Evolutionary conservation across 2,888 invertebrate species (phyloP).

Genomic region (Bursaphelenchus okinawaensis): DNA sequence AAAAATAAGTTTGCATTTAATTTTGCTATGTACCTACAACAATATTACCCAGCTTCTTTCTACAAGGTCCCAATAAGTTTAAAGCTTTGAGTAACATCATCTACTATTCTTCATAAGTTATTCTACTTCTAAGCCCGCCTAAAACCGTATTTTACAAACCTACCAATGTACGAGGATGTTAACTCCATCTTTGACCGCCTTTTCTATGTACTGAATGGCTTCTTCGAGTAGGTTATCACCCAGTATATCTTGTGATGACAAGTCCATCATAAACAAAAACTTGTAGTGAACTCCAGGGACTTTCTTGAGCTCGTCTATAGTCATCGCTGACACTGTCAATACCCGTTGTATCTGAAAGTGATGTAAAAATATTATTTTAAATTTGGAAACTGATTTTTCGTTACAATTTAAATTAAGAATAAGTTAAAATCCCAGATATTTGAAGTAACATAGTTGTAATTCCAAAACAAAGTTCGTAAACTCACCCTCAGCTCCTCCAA

Average conservation of each 20-base stretch:
- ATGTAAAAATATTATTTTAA: not conserved
- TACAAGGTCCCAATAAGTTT: too few relatives aligned
- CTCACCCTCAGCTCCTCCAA: conserved; percentile 27
- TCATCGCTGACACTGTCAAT: conserved; percentile 36
- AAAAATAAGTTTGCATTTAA: too few relatives aligned
- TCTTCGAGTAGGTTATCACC: conserved; percentile 31
- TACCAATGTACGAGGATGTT: conserved; percentile 47
- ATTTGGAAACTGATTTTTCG: too few relatives aligned
- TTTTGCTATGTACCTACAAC: too few relatives aligned
- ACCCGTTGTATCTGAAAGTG: conserved; percentile 38
- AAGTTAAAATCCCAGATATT: not conserved
- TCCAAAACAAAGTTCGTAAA: not conserved
- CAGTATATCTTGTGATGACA: conserved; percentile 37
- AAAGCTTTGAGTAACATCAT: not conserved
- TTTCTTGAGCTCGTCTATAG: conserved; percentile 25
- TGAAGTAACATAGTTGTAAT: not conserved
- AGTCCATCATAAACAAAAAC: conserved; percentile 41
- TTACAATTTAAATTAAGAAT: too few relatives aligned
- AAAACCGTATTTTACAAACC: not conserved
- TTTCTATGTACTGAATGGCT: conserved; percentile 30
- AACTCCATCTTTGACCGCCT: conserved; percentile 26
- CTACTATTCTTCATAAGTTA: too few relatives aligned
- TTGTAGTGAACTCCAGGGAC: conserved; percentile 35
- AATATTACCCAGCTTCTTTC: too few relatives aligned
- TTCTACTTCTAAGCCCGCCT: not conserved